phyloP scores from a whole-genome alignment of 1,140 invertebrate genomes.

The Drosophila sp. region DNA sequence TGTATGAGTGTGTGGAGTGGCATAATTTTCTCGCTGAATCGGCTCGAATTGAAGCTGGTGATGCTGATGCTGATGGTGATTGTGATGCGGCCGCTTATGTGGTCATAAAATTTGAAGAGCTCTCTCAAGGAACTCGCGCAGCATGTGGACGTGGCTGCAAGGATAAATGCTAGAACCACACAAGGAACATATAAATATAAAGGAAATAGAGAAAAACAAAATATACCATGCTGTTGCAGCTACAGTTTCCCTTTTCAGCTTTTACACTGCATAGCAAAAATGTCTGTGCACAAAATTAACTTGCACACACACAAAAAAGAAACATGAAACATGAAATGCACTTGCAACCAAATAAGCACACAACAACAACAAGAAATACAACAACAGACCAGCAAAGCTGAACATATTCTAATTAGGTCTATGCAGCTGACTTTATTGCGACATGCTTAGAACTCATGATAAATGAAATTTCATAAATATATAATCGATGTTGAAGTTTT shows the following conservation, averaged over 20 bases:
- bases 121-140: slow-evolving; percentile 27
- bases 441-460: not conserved
- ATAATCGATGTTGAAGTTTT: not conserved
- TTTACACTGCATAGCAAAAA: slow-evolving; percentile 21
- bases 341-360: slow-evolving; percentile 48
- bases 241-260: slow-evolving; percentile 43
- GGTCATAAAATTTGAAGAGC: slow-evolving; percentile 73
- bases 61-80: slow-evolving; percentile 27
- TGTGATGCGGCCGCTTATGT: slow-evolving; percentile 64
- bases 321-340: slow-evolving; percentile 47
- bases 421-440: slow-evolving; percentile 27
- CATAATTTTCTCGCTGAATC: slow-evolving; percentile 62
- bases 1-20: slow-evolving; percentile 11
- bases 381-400: not conserved
- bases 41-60: slow-evolving; percentile 50
- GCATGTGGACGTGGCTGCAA: slow-evolving; percentile 26
- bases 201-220: slow-evolving; percentile 23
- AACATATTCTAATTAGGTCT: slow-evolving; percentile 21
- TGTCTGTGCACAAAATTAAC: slow-evolving; percentile 60
- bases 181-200: slow-evolving; percentile 5
- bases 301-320: slow-evolving; percentile 43
- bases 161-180: slow-evolving; percentile 33
- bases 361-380: slow-evolving; percentile 26
- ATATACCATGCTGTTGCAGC: slow-evolving; percentile 18
- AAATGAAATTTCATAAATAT: not conserved